Conservation (phyloP, 2,797 vertebrate species). For the Hypotaenidia philippensis region DNA sequence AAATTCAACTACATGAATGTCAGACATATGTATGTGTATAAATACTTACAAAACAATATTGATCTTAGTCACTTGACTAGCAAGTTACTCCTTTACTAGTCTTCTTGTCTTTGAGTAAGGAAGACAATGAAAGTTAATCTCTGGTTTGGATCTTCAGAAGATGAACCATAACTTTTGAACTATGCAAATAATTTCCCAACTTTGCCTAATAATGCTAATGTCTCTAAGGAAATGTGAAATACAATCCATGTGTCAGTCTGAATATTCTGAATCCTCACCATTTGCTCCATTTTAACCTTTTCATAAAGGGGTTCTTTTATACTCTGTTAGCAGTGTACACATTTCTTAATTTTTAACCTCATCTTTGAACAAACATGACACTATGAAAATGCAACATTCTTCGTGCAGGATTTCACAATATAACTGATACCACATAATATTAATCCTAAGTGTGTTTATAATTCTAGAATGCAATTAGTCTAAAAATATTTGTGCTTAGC, state of each 20-base stretch:
- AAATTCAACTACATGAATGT: background rate
- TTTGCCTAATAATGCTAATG: background rate
- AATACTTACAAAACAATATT: background rate
- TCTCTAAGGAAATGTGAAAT: background rate
- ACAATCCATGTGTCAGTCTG: background rate
- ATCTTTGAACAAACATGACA: background rate
- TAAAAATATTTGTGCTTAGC: background rate
- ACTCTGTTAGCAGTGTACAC: background rate
- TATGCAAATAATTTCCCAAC: background rate
- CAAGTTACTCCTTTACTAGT: background rate
- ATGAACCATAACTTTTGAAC: background rate
- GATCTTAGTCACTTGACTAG: background rate
- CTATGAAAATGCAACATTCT: background rate
- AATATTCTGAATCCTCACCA: background rate
- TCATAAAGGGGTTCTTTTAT: background rate
- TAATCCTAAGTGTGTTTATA: background rate
- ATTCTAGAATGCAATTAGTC: background rate
- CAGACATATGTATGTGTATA: background rate
- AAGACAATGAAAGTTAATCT: background rate
- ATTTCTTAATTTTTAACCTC: background rate
- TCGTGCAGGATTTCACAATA: background rate
- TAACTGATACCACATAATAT: background rate
- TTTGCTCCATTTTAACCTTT: background rate
- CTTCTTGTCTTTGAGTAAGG: background rate
- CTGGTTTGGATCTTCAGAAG: background rate